Conservation (phyloP, 2,113 vertebrate genomes). For the Indicator indicator region DNA sequence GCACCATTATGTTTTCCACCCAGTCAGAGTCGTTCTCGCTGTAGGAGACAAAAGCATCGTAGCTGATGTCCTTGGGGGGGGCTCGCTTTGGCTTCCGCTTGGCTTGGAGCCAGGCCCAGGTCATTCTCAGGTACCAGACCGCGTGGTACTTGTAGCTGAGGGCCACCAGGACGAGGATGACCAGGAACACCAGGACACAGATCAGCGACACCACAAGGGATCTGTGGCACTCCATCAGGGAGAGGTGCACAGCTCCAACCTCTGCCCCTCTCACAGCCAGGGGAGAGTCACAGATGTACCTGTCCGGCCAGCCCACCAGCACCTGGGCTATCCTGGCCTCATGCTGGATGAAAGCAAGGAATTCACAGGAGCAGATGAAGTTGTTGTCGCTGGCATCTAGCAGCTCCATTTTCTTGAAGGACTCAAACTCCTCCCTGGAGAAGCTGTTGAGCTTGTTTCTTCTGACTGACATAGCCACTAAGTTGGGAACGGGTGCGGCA, state of each 20-base stretch:
- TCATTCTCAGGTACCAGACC: slow-evolving; percentile 91
- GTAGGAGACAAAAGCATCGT: slow-evolving; percentile 92
- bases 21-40: slow-evolving; percentile 87
- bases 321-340: neutral
- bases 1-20: slow-evolving; percentile 88
- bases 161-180: neutral
- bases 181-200: slow-evolving; percentile 70
- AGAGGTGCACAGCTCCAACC: slow-evolving; percentile 62
- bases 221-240: slow-evolving; percentile 78
- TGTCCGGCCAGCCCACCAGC: slow-evolving; percentile 70
- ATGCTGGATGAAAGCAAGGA: slow-evolving; percentile 77
- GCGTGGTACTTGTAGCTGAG: slow-evolving; percentile 77
- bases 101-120: slow-evolving; percentile 87
- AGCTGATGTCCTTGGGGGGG: slow-evolving; percentile 51
- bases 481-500: slow-evolving; percentile 63
- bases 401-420: slow-evolving; percentile 69
- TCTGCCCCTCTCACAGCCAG: slow-evolving; percentile 67
- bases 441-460: slow-evolving; percentile 82
- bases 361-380: slow-evolving; percentile 88
- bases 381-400: slow-evolving; percentile 83
- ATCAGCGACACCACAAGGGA: slow-evolving; percentile 66
- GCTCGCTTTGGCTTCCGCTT: slow-evolving; percentile 79
- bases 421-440: slow-evolving; percentile 68
- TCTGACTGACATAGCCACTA: slow-evolving; percentile 77
- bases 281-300: slow-evolving; percentile 86